phyloP scores from a whole-genome alignment of 2,113 vertebrate species.

The Alligator mississippiensis region DNA sequence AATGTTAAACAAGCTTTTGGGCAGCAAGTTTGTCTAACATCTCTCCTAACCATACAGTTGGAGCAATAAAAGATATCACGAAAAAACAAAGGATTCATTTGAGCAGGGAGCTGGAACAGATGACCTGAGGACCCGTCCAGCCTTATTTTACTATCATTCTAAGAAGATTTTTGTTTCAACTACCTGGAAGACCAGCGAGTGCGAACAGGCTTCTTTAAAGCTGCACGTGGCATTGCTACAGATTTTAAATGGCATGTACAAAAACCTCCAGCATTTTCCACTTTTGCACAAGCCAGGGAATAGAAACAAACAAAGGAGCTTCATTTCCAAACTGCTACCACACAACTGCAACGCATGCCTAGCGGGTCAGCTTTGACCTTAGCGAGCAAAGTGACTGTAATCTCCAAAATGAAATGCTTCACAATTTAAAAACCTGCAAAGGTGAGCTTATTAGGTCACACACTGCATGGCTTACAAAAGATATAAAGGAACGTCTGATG shows the following conservation, averaged over 20 bases:
- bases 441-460: neutral
- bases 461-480: neutral
- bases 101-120: neutral
- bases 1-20: too few species aligned
- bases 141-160: too few species aligned
- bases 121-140: too few species aligned
- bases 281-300: neutral
- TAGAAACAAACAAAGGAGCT: neutral
- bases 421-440: neutral
- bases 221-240: neutral
- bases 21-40: too few species aligned
- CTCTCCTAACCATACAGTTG: too few species aligned
- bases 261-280: neutral
- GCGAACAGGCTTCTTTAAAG: neutral
- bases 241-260: neutral
- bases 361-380: neutral
- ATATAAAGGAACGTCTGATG: neutral
- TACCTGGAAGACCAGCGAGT: too few species aligned
- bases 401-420: neutral
- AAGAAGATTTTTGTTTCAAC: too few species aligned
- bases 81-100: too few species aligned
- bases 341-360: neutral
- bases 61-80: too few species aligned
- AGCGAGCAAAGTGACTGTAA: neutral
- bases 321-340: neutral